Percentiles rank a stretch among this genome's conserved stretches.
Evolutionary conservation across 2,113 vertebrate genomes (phyloP).

Genomic region (Gymnocephalus cernua): DNA sequence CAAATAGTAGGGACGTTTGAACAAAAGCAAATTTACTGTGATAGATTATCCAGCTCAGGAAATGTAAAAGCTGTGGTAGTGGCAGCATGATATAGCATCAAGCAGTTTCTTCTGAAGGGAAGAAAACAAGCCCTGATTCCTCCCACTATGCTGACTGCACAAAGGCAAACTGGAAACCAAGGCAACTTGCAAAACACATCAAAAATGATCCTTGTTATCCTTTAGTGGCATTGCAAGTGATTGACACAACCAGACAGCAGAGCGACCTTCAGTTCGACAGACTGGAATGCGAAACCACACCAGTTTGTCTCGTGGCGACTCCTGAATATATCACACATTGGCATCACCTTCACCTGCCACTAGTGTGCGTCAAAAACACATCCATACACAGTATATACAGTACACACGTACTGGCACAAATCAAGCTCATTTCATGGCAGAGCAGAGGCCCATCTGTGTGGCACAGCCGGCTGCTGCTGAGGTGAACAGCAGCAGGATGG

Average conservation of each 20-base stretch:
- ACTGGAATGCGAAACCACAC: conserved; percentile 8
- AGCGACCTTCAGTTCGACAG: conserved; percentile 63
- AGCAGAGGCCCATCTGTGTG: conserved; percentile 76
- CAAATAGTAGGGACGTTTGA: conserved; percentile 22
- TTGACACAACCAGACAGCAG: conserved; percentile 23
- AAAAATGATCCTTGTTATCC: conserved; percentile 51
- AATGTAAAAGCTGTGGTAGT: conserved; percentile 33
- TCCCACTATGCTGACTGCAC: conserved; percentile 37
- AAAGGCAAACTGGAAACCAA: conserved; percentile 39
- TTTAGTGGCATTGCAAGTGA: conserved; percentile 39
- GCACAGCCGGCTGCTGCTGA: conserved; percentile 52
- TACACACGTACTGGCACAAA: conserved; percentile 18
- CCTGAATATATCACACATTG: conserved; percentile 44
- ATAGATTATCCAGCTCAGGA: conserved; percentile 44
- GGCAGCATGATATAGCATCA: conserved; percentile 51
- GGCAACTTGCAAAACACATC: conserved; percentile 44
- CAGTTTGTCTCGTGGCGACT: conserved; percentile 34
- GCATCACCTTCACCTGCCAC: conserved; percentile 50
- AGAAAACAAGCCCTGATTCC: conserved; percentile 48
- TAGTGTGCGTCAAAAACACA: conserved; percentile 5
- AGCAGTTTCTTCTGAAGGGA: conserved; percentile 42
- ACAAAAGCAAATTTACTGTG: conserved; percentile 35
- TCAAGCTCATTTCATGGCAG: conserved; percentile 74
- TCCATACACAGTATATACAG: conserved; percentile 3
- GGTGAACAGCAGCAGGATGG: conserved; percentile 54